Evolutionary conservation across 2,797 vertebrate genomes (phyloP).

Genomic region (Centropyge bicolor): DNA sequence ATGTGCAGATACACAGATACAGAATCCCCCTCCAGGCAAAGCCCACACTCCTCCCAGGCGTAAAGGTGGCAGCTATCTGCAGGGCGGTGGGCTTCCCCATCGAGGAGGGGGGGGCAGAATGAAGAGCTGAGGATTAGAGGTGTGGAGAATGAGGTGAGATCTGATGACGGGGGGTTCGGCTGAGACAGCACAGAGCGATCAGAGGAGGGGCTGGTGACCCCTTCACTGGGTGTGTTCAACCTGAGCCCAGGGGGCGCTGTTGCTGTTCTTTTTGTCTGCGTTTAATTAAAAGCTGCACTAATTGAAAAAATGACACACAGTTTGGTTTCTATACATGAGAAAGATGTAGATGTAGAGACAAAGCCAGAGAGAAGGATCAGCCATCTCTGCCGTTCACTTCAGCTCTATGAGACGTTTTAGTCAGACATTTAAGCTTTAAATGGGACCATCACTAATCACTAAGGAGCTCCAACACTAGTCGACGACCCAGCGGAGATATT

Average conservation of each 20-base stretch:
- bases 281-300: too few relatives aligned
- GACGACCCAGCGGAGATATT: conserved; percentile 32
- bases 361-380: too few relatives aligned
- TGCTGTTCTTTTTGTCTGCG: too few relatives aligned
- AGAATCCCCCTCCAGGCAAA: background rate
- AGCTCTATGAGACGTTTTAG: background rate
- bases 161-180: conserved; percentile 42
- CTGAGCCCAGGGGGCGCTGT: too few relatives aligned
- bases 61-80: background rate
- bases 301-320: too few relatives aligned
- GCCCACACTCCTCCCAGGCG: conserved; percentile 5
- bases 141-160: conserved; percentile 49
- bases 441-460: conserved; percentile 36
- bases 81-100: conserved; percentile 34
- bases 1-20: conserved; percentile 12
- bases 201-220: conserved; percentile 11
- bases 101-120: background rate
- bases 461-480: conserved; percentile 41
- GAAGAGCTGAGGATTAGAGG: conserved; percentile 51
- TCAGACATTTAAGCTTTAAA: conserved; percentile 56
- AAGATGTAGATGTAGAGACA: too few relatives aligned
- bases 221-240: too few relatives aligned
- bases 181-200: conserved; percentile 49
- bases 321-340: too few relatives aligned
- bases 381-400: background rate